Conservation (phyloP, 2,113 vertebrate species). For the Diglossa brunneiventris region DNA sequence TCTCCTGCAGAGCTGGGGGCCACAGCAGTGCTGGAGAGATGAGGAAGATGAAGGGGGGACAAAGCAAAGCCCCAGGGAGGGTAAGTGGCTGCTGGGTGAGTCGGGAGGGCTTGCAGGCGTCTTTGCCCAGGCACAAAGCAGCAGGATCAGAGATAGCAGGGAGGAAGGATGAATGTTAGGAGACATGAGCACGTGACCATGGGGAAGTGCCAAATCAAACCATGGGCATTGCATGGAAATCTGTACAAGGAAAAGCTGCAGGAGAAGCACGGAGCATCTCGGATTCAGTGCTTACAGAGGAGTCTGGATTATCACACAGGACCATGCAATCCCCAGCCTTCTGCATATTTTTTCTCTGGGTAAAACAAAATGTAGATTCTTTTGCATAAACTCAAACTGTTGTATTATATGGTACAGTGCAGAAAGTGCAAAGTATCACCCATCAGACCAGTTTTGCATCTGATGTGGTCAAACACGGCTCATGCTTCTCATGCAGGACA, state of each 20-base stretch:
- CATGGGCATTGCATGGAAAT: not conserved
- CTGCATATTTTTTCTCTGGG: not conserved
- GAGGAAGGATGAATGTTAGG: not conserved
- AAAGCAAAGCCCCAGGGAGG: not conserved
- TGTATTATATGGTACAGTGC: slow-evolving; percentile 33
- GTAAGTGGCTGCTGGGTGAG: not conserved
- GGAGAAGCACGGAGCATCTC: not conserved
- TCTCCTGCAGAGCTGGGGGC: not conserved
- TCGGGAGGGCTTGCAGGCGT: not conserved
- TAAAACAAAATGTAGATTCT: not conserved
- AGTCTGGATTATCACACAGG: not conserved
- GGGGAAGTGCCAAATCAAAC: not conserved
- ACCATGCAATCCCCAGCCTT: not conserved
- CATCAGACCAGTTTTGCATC: slow-evolving; percentile 20
- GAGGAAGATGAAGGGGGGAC: not conserved
- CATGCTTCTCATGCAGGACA: slow-evolving; percentile 56
- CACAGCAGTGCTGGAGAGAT: not conserved
- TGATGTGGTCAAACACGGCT: slow-evolving; percentile 37
- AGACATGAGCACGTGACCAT: not conserved
- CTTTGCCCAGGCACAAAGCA: not conserved
- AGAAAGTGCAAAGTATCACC: slow-evolving; percentile 51
- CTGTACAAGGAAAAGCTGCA: not conserved
- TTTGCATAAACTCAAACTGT: slow-evolving; percentile 18
- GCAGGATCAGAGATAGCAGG: not conserved
- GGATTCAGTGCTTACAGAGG: not conserved